A percentile compares a stretch with the other conserved stretches of the same genome.
These are phyloP conservation scores for Sphaerodactylus townsendi DNA, from an alignment of 2,113 vertebrate genomes.

Conservation along the genomic window DNA sequence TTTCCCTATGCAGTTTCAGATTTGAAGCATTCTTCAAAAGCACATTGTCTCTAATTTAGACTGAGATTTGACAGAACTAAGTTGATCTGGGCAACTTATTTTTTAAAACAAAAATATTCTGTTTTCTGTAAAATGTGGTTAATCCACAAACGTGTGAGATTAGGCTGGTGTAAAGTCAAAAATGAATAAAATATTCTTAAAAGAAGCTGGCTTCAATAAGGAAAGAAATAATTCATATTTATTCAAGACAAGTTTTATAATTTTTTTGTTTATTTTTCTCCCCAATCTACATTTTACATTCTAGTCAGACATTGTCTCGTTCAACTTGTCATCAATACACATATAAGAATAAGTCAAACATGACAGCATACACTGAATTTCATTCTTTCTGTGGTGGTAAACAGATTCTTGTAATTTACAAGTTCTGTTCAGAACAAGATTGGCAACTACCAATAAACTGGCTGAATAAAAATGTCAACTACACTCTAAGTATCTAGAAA, in stretches of 20 bases:
- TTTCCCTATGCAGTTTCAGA: too few relatives aligned
- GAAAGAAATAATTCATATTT: neutral
- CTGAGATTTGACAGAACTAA: neutral
- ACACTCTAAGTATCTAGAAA: neutral
- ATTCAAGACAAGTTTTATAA: neutral
- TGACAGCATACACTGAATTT: neutral
- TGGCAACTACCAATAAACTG: neutral
- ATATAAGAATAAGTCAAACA: neutral
- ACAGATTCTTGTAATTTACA: neutral
- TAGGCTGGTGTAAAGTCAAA: neutral
- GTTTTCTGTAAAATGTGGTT: neutral
- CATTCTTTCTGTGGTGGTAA: neutral
- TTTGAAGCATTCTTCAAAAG: too few relatives aligned
- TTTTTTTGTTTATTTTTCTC: neutral
- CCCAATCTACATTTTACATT: neutral
- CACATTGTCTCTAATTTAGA: neutral
- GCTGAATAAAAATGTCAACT: neutral
- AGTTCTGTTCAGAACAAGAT: neutral
- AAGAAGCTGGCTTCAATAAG: neutral
- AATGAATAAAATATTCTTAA: neutral
- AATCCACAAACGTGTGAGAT: neutral
- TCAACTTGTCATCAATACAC: too few relatives aligned
- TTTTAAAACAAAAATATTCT: neutral
- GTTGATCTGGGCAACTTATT: neutral
- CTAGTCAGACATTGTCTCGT: neutral